phyloP scores from a whole-genome alignment of 2,797 vertebrate species.

The Tangara arthus region DNA sequence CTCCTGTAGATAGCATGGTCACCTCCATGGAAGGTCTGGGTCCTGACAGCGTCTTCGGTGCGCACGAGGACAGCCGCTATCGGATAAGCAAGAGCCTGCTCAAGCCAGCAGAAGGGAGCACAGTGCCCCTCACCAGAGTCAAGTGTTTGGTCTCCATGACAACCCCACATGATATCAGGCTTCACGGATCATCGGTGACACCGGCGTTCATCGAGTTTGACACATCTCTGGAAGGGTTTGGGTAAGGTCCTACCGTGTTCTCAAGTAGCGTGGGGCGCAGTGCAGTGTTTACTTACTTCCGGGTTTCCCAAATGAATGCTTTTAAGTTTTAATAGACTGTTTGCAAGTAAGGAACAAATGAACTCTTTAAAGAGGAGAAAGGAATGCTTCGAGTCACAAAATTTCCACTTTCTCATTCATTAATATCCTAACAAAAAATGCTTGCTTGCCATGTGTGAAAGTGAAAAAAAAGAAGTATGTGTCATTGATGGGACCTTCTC shows the following conservation, averaged over 20 bases:
- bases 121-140: conserved; percentile 94
- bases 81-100: conserved; percentile 95
- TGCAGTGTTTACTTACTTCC: background rate
- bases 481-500: background rate
- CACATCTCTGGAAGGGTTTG: conserved; percentile 93
- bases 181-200: conserved; percentile 91
- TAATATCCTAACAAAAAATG: background rate
- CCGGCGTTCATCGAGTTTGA: conserved; percentile 97
- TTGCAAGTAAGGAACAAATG: background rate
- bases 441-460: background rate
- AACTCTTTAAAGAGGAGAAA: background rate
- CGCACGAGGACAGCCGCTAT: conserved; percentile 93
- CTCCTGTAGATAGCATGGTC: conserved; percentile 86
- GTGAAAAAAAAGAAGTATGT: background rate
- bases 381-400: background rate
- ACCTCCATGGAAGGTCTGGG: conserved; percentile 91
- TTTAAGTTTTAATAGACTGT: background rate
- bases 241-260: conserved; percentile 76
- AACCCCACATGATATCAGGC: conserved; percentile 96
- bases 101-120: conserved; percentile 94
- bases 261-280: background rate
- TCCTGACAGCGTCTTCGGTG: conserved; percentile 89
- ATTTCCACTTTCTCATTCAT: background rate
- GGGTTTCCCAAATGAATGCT: background rate
- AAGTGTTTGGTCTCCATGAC: conserved; percentile 99